These are phyloP conservation scores for Nemoura dubitans DNA, from an alignment of 2,888 invertebrate species.

Conservation along the genomic window DNA sequence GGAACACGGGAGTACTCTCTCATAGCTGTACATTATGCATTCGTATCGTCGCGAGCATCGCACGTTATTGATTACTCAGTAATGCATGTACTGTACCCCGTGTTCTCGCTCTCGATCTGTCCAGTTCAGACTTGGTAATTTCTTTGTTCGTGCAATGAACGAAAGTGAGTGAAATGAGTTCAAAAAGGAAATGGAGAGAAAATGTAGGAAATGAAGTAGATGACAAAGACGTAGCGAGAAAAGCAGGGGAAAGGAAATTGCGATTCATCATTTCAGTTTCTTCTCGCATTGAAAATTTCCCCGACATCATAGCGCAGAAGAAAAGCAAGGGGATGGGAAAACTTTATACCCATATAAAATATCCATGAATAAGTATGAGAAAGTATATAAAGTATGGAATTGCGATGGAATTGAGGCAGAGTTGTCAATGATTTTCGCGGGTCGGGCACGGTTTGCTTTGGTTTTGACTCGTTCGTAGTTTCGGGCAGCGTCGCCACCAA, in stretches of 20 bases:
- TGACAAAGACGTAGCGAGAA: conserved; percentile 35
- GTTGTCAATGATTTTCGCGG: background rate
- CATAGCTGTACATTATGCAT: too few relatives aligned
- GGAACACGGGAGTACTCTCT: too few relatives aligned
- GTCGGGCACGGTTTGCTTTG: background rate
- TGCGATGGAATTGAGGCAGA: background rate
- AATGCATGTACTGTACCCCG: too few relatives aligned
- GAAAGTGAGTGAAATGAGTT: conserved; percentile 24
- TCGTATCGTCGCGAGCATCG: too few relatives aligned
- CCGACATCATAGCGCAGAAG: background rate
- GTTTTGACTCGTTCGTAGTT: background rate
- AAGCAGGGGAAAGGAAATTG: conserved; percentile 45
- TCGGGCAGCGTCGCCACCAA: background rate
- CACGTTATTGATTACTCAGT: too few relatives aligned
- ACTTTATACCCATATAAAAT: background rate
- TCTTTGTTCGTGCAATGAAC: conserved; percentile 23
- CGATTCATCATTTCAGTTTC: conserved; percentile 48
- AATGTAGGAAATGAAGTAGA: conserved; percentile 34
- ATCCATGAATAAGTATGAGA: conserved; percentile 7
- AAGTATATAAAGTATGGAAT: background rate
- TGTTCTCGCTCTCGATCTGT: background rate
- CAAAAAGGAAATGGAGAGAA: conserved; percentile 32
- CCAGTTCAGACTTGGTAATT: conserved; percentile 17
- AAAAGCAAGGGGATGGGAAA: background rate
- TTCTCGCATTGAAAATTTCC: conserved; percentile 28